Conservation (phyloP, 2,797 vertebrate species). For the Zalophus californianus region DNA sequence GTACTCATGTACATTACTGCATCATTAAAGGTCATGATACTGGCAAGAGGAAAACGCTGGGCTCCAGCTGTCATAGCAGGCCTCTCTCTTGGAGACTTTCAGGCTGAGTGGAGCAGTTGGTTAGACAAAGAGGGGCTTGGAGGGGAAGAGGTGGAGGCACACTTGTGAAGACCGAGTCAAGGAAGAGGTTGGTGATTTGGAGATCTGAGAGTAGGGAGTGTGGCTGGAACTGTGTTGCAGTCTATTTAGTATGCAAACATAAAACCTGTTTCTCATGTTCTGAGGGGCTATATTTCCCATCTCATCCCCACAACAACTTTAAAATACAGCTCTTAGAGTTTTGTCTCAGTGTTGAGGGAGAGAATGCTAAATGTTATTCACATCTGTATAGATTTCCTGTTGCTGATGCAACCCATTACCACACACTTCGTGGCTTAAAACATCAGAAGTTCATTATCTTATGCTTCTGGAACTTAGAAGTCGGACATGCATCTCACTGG, state of each 20-base stretch:
- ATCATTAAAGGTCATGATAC: neutral
- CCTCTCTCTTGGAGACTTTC: neutral
- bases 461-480: no score
- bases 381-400: accelerated
- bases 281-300: neutral
- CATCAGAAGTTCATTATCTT: neutral
- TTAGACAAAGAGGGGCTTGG: neutral
- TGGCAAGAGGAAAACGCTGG: neutral
- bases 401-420: neutral
- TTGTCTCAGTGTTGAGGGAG: neutral
- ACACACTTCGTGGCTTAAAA: neutral
- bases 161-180: neutral
- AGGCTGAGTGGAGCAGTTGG: neutral
- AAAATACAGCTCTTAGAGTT: neutral
- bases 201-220: neutral
- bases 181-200: neutral
- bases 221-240: neutral
- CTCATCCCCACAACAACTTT: neutral
- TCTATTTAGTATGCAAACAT: neutral
- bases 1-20: neutral
- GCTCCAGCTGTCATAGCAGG: neutral
- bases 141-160: no score
- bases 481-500: neutral
- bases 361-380: neutral
- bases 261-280: neutral